Percentiles rank a stretch among this genome's conserved stretches.
phyloP scores from a whole-genome alignment of 2,888 invertebrate genomes.

The Amphipyra berbera region DNA sequence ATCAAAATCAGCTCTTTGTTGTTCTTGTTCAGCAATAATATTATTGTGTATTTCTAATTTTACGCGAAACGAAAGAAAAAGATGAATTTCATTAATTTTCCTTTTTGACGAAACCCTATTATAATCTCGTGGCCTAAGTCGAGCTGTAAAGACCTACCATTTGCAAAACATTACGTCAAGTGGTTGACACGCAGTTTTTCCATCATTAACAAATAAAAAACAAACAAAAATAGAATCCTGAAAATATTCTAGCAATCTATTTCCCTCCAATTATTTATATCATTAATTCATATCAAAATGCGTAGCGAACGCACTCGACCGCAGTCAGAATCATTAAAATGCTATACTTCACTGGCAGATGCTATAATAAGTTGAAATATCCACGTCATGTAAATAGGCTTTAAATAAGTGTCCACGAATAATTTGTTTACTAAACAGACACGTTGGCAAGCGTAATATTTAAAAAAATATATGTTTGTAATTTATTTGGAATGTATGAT shows the following conservation, averaged over 20 bases:
- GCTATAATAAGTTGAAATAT: conserved; percentile 46
- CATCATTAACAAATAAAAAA: not conserved
- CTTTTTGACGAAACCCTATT: no score
- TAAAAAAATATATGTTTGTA: not conserved
- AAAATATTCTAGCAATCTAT: conserved; percentile 5
- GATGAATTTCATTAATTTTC: no score
- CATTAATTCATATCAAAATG: conserved; percentile 39
- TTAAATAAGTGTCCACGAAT: conserved; percentile 45
- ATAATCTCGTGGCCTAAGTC: no score
- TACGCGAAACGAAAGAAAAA: no score
- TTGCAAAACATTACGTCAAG: not conserved
- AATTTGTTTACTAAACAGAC: conserved; percentile 45
- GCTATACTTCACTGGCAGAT: conserved; percentile 41
- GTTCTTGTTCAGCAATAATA: no score
- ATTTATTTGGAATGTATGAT: not conserved
- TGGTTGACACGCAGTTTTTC: not conserved
- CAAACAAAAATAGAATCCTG: conserved; percentile 6
- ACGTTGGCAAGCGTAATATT: conserved; percentile 19
- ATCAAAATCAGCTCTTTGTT: no score
- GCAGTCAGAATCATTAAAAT: conserved; percentile 44
- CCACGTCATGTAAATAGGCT: conserved; percentile 48
- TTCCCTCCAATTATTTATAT: conserved; percentile 22
- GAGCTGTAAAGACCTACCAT: no score
- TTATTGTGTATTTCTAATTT: no score
- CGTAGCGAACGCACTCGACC: conserved; percentile 11